Conservation (phyloP, 92 coral and sea anemone genomes). For the Virgularia gustaviana region DNA sequence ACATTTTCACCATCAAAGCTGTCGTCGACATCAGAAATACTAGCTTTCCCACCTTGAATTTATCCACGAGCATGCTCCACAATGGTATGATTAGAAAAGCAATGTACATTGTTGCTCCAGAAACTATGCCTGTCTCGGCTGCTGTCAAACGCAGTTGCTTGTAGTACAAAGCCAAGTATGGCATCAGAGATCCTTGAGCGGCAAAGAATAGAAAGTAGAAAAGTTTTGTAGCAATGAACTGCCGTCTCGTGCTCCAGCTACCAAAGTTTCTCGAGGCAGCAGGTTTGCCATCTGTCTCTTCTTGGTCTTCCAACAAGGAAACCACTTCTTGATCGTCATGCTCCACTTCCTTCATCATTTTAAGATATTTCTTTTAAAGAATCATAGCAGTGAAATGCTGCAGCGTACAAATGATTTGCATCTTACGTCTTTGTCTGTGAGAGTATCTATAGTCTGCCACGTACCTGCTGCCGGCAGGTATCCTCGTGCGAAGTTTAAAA, state of each 20-base stretch:
- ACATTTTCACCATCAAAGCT: slow-evolving; percentile 77
- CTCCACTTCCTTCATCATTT: slow-evolving; percentile 36
- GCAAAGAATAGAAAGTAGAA: slow-evolving; percentile 86
- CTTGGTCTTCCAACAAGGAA: slow-evolving; percentile 11
- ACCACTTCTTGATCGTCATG: slow-evolving; percentile 25
- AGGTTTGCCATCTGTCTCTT: slow-evolving; percentile 4
- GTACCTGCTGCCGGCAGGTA: slow-evolving; percentile 5
- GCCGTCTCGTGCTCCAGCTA: slow-evolving; percentile 42
- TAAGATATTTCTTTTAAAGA: not conserved
- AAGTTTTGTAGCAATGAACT: slow-evolving; percentile 67
- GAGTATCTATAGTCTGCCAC: not conserved
- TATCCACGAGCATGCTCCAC: slow-evolving; percentile 92
- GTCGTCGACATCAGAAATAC: slow-evolving; percentile 76
- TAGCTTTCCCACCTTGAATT: slow-evolving; percentile 67
- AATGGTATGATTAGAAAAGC: slow-evolving; percentile 84
- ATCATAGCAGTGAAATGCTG: not conserved
- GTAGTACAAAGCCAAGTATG: slow-evolving; percentile 88
- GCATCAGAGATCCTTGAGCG: slow-evolving; percentile 86
- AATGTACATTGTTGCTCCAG: slow-evolving; percentile 77
- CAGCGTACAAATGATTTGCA: too few relatives aligned
- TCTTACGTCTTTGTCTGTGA: too few relatives aligned
- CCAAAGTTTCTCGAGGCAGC: not conserved
- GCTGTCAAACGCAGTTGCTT: slow-evolving; percentile 84
- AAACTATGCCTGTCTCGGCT: slow-evolving; percentile 78
- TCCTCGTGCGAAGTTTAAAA: slow-evolving; percentile 30